Evolutionary conservation across 2,113 vertebrate genomes (phyloP), one percentile per base, ranked within the genome.

Genomic region (Phodopus roborovskii): DNA sequence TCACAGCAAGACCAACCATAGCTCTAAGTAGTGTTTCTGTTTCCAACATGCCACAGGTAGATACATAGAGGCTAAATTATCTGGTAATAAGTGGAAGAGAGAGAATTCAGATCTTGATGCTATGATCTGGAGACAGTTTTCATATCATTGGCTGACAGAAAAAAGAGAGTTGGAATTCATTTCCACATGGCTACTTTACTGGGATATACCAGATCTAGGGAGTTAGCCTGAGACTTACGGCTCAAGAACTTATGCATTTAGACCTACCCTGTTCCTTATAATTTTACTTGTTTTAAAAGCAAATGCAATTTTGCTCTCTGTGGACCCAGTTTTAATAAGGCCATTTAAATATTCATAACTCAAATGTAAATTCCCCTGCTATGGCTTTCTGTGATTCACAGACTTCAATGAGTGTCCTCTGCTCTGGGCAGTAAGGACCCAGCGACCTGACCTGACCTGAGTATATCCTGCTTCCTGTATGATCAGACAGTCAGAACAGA

Each of bases 321-420:
- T 73, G 92, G 97, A 96, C 56, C 85, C 20, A 5, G 82, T 91
- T 97, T 97, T 97, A 98, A 97, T 97, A 97, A 95, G 96, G 91
- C 85, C 62, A 12, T 94, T 98, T 97, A 97, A 97, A 97, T 98
- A 97, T 98, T 97, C 96, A 97, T 97, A 95, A 97, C 96, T 94
- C 92, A 94, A 83, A 78, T 66, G 88, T 48, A 75, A 93, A 95
- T 39, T 96, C 95, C 95, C 92, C 60, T 42, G 94, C 85, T 12
- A 28, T 48, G 60, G 68, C 78, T 78, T 94, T 92, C 96, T 94
- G 78, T 95, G 92, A 86, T 86, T 94, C 94, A 83, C 94, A 75
- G 96, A 96, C 82, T 94, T 94, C 28, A 71, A 81, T 70, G 11
- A 28, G 4, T 91, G 96, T 70, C 95, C 97, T 97, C 73, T 95